These are phyloP conservation scores for Apaloderma vittatum DNA, from an alignment of 2,113 vertebrate species.

Conservation along the genomic window DNA sequence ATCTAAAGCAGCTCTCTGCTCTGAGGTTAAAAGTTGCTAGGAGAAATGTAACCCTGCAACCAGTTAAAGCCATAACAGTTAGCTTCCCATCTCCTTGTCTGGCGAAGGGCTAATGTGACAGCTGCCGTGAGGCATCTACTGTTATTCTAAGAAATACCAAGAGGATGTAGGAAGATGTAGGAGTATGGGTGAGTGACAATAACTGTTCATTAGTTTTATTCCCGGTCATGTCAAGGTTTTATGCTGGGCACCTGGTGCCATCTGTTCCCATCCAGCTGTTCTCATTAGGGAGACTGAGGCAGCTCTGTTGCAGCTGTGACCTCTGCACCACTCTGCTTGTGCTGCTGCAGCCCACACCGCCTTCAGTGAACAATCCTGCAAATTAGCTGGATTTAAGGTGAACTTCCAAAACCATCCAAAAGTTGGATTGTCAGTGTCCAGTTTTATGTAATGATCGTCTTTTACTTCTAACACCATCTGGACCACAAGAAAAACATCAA, in stretches of 20 bases:
- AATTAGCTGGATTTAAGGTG: neutral
- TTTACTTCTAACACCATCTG: neutral
- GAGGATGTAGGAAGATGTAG: neutral
- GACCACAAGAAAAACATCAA: neutral
- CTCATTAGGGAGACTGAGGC: neutral
- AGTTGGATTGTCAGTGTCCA: neutral
- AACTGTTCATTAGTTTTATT: conserved; percentile 20
- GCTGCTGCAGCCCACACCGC: neutral
- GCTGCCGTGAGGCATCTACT: conserved; percentile 36
- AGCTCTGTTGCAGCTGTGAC: accelerated
- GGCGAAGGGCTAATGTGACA: conserved; percentile 50
- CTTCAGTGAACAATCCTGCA: neutral
- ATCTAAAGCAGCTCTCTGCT: neutral
- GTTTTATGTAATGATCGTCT: neutral
- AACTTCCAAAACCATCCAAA: neutral
- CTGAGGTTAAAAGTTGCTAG: conserved; percentile 50
- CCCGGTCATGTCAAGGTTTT: neutral
- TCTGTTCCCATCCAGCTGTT: neutral
- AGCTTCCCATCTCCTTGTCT: neutral
- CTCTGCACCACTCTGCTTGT: neutral
- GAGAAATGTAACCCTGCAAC: conserved; percentile 42
- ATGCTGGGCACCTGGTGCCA: neutral
- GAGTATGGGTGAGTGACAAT: neutral
- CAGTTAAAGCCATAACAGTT: conserved; percentile 6
- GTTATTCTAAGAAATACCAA: conserved; percentile 22